Conservation (phyloP, 92 coral and sea anemone species). For the Zoanthus gigantus region DNA sequence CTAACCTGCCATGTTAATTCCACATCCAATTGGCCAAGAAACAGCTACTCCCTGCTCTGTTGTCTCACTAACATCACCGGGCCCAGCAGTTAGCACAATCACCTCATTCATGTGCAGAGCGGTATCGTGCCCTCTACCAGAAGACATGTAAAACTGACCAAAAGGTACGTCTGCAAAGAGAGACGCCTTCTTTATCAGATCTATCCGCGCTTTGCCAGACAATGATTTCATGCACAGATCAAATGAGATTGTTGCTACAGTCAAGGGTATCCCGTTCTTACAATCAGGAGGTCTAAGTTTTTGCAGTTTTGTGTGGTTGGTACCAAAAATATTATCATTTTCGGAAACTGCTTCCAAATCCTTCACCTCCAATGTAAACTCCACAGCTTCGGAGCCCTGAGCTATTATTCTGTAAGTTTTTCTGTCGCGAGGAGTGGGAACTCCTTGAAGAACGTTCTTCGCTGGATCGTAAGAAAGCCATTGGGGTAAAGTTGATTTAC, state of each 20-base stretch:
- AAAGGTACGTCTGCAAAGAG: conserved; percentile 71
- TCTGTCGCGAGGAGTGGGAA: conserved; percentile 89
- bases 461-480: conserved; percentile 86
- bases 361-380: conserved; percentile 73
- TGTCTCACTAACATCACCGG: conserved; percentile 88
- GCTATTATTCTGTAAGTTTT: conserved; percentile 72
- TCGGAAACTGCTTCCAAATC: conserved; percentile 76
- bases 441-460: conserved; percentile 73
- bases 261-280: conserved; percentile 75
- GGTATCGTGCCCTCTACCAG: conserved; percentile 92
- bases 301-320: conserved; percentile 81
- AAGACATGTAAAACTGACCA: conserved; percentile 68
- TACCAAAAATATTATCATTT: conserved; percentile 50
- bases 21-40: conserved; percentile 97
- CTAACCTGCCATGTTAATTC: conserved; percentile 80
- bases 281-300: conserved; percentile 69
- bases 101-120: conserved; percentile 88
- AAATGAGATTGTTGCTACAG: conserved; percentile 90
- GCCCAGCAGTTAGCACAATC: conserved; percentile 92
- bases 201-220: conserved; percentile 78
- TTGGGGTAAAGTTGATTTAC: conserved; percentile 79
- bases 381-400: conserved; percentile 42
- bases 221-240: conserved; percentile 82
- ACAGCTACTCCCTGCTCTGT: conserved; percentile 86
- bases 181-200: conserved; percentile 74